Percentiles rank a stretch among this genome's conserved stretches.
phyloP scores from a whole-genome alignment of 2,888 invertebrate genomes.

The Lochmaea crataegi region DNA sequence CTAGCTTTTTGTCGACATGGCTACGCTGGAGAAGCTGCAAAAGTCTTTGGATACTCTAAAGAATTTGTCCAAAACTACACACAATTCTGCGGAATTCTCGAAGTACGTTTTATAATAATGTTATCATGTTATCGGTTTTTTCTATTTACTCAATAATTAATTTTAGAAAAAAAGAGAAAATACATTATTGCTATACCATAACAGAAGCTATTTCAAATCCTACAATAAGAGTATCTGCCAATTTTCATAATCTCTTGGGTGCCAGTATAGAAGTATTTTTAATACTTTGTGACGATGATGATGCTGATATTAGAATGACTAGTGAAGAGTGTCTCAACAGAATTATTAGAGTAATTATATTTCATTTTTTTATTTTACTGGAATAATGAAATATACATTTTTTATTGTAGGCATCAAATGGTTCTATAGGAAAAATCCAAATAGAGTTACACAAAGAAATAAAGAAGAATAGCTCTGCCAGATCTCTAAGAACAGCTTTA shows the following conservation, averaged over 20 bases:
- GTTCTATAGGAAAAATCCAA: slow-evolving; percentile 78
- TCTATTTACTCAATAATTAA: background rate
- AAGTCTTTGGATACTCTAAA: slow-evolving; percentile 62
- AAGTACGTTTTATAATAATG: slow-evolving; percentile 42
- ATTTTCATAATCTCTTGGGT: slow-evolving; percentile 75
- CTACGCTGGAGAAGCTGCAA: slow-evolving; percentile 63
- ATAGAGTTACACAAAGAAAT: slow-evolving; percentile 86
- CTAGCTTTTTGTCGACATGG: slow-evolving; percentile 53
- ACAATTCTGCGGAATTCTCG: slow-evolving; percentile 50
- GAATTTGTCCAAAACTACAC: slow-evolving; percentile 50
- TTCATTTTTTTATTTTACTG: background rate
- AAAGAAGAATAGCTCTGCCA: slow-evolving; percentile 78
- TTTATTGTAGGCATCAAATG: slow-evolving; percentile 69
- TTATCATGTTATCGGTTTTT: background rate
- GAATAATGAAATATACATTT: slow-evolving; percentile 5
- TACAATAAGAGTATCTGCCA: slow-evolving; percentile 71
- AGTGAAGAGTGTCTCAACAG: slow-evolving; percentile 86
- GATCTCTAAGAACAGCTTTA: slow-evolving; percentile 80
- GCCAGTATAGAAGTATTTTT: slow-evolving; percentile 79
- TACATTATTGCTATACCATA: slow-evolving; percentile 77
- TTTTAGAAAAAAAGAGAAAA: slow-evolving; percentile 80
- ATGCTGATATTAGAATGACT: slow-evolving; percentile 82
- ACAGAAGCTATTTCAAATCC: slow-evolving; percentile 78
- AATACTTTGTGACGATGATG: slow-evolving; percentile 79
- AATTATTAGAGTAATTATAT: slow-evolving; percentile 71